These are phyloP conservation scores for Cheilosia grossa DNA, from an alignment of 2,888 invertebrate genomes.

Conservation along the genomic window DNA sequence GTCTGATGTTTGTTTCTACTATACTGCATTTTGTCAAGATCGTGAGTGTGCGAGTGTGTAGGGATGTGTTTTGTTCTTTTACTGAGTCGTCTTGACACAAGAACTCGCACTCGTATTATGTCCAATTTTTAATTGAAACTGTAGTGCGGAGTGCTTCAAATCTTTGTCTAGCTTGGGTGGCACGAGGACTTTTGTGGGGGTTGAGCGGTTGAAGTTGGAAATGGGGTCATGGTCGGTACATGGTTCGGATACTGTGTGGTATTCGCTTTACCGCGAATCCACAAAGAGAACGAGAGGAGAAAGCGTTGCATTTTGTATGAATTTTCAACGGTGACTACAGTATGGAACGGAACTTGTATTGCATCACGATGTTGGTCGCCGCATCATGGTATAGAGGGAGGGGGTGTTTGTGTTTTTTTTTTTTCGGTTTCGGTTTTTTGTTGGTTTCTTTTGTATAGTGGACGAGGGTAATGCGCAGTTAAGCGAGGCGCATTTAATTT, in stretches of 20 bases:
- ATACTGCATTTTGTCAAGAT: constrained; percentile 22
- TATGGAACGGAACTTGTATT: constrained; percentile 17
- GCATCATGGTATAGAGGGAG: constrained; percentile 2
- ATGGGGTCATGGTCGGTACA: constrained; percentile 67
- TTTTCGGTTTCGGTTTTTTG: neutral
- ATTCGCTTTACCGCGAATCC: constrained; percentile 66
- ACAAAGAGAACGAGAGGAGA: constrained; percentile 29
- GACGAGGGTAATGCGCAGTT: constrained; percentile 59
- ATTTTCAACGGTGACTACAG: constrained; percentile 58
- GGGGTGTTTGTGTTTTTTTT: neutral
- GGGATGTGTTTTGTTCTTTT: constrained; percentile 33
- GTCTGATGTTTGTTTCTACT: constrained; percentile 9
- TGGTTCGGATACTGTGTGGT: constrained; percentile 49
- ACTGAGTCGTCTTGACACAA: constrained; percentile 62
- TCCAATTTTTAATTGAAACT: constrained; percentile 72
- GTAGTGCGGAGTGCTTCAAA: constrained; percentile 28
- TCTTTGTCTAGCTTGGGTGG: constrained; percentile 32
- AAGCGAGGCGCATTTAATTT: constrained; percentile 72
- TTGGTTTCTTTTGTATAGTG: neutral
- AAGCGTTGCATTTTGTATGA: constrained; percentile 53
- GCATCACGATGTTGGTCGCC: neutral
- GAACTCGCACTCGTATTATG: constrained; percentile 40
- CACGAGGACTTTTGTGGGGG: neutral
- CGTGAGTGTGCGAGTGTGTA: neutral
- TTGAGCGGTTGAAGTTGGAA: constrained; percentile 26